These are phyloP conservation scores for Tachysurus fulvidraco DNA, from an alignment of 2,113 vertebrate species.

Conservation along the genomic window DNA sequence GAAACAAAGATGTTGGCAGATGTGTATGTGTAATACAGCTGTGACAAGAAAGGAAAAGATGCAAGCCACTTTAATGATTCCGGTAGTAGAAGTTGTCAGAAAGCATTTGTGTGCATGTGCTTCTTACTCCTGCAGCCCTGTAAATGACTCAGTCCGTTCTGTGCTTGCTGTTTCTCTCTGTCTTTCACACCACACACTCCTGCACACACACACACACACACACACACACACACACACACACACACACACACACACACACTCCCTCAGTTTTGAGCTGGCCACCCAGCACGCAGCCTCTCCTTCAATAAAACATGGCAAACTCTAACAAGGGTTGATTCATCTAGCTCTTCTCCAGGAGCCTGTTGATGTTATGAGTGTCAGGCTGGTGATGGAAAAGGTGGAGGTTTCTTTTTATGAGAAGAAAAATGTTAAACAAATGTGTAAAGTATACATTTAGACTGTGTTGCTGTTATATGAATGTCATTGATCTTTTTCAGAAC, in stretches of 20 bases:
- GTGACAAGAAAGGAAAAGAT: slow-evolving; percentile 6
- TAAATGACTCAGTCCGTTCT: slow-evolving; percentile 26
- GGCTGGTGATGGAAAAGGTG: background rate
- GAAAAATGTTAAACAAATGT: background rate
- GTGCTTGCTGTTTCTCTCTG: background rate
- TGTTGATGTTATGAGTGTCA: background rate
- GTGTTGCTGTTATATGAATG: background rate
- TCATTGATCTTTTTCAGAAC: background rate
- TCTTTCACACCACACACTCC: background rate
- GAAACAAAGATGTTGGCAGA: slow-evolving; percentile 38
- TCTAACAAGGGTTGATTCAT: slow-evolving; percentile 41
- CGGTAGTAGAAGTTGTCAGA: slow-evolving; percentile 41
- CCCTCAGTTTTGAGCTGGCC: slow-evolving; percentile 2
- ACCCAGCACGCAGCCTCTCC: slow-evolving; percentile 24
- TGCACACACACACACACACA: background rate
- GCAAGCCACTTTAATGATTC: slow-evolving; percentile 43
- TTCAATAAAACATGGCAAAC: slow-evolving; percentile 22
- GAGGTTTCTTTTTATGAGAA: too few species aligned
- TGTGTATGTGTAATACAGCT: slow-evolving; percentile 31
- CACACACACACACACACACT: background rate
- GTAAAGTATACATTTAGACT: background rate
- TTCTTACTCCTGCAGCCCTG: slow-evolving; percentile 30
- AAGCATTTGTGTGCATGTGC: slow-evolving; percentile 30
- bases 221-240: background rate
- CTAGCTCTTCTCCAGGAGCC: slow-evolving; percentile 1